Conservation (phyloP, 2,888 invertebrate species). For the Drosophila mulleri region DNA sequence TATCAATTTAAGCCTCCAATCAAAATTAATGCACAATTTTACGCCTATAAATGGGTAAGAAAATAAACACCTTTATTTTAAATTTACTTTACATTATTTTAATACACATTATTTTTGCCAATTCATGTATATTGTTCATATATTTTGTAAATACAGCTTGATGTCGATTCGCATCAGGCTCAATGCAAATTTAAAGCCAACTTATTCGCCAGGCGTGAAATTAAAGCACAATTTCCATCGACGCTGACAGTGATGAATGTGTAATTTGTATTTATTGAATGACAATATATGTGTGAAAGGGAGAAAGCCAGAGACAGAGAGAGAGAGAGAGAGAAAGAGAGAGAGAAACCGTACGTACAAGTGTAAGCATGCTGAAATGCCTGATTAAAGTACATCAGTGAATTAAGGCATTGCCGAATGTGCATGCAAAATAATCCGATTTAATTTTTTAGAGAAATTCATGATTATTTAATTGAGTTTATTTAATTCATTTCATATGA, state of each 20-base stretch:
- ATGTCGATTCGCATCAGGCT: constrained; percentile 26
- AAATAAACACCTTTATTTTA: background rate
- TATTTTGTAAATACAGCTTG: background rate
- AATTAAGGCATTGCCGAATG: constrained; percentile 22
- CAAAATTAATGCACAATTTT: too few species aligned
- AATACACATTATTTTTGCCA: too few species aligned
- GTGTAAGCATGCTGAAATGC: constrained; percentile 4
- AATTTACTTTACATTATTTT: background rate
- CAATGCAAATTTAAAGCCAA: constrained; percentile 24
- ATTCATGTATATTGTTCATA: background rate
- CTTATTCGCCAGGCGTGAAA: constrained; percentile 8
- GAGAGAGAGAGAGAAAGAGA: too few species aligned
- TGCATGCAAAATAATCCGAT: background rate
- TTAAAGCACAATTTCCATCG: constrained; percentile 41
- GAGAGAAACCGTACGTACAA: too few species aligned
- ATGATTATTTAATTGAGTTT: background rate
- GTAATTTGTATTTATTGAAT: constrained; percentile 66
- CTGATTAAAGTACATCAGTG: constrained; percentile 21
- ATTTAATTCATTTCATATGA: background rate
- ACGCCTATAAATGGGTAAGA: background rate
- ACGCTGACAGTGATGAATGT: constrained; percentile 75
- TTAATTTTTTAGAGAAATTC: background rate
- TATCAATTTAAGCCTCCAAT: background rate
- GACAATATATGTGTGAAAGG: constrained; percentile 3
- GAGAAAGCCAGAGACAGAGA: background rate